Conservation (phyloP, 2,113 vertebrate species). For the Limanda limanda region DNA sequence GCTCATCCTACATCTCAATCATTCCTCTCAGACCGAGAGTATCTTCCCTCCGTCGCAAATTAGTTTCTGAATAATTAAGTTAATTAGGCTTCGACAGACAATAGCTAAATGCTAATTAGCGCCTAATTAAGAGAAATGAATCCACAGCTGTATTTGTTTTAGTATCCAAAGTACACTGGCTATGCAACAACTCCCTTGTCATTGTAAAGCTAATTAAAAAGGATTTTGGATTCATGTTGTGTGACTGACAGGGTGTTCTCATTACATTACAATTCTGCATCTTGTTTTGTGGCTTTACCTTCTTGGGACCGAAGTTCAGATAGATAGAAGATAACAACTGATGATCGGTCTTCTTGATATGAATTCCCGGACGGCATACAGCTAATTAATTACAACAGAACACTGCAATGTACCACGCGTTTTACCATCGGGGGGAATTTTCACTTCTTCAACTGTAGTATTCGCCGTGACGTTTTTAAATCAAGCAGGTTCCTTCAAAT, state of each 20-base stretch:
- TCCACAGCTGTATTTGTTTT: conserved; percentile 73
- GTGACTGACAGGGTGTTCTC: conserved; percentile 47
- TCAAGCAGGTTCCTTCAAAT: background rate
- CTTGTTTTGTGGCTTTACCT: conserved; percentile 41
- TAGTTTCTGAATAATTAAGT: conserved; percentile 72
- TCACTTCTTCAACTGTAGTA: background rate
- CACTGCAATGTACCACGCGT: background rate
- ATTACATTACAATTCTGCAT: conserved; percentile 25
- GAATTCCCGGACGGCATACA: conserved; percentile 10
- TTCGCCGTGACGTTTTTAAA: background rate
- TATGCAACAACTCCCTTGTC: conserved; percentile 55
- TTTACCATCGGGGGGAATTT: background rate
- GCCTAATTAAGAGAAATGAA: conserved; percentile 75
- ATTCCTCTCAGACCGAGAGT: conserved; percentile 30
- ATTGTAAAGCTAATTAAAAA: conserved; percentile 55
- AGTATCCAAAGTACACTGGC: conserved; percentile 59
- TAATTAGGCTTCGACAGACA: conserved; percentile 77
- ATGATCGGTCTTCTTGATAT: conserved; percentile 10
- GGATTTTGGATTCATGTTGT: conserved; percentile 50
- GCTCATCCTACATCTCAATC: conserved; percentile 63
- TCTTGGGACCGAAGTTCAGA: conserved; percentile 12
- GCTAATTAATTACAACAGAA: conserved; percentile 12
- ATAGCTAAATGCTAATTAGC: conserved; percentile 75
- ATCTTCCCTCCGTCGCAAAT: conserved; percentile 59
- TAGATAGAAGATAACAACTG: conserved; percentile 8